phyloP scores from a whole-genome alignment of 1,140 invertebrate genomes.

The Cotesia chilonis region DNA sequence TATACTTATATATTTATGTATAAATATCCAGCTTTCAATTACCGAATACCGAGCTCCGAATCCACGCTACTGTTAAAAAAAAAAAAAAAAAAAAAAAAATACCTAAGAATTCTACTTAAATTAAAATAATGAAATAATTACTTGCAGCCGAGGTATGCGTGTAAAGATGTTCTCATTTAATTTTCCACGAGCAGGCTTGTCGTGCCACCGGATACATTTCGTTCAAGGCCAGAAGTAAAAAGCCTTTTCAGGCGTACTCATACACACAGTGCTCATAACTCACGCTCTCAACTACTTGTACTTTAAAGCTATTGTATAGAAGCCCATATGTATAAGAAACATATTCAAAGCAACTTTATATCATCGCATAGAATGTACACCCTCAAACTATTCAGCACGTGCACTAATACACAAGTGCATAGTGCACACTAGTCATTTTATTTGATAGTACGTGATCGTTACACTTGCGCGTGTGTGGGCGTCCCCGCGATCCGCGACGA shows the following conservation, averaged over 20 bases:
- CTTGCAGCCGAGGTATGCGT: not conserved
- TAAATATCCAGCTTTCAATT: too few species aligned
- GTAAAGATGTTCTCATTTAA: not conserved
- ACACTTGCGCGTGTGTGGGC: conserved; percentile 30
- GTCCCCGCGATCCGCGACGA: conserved; percentile 25
- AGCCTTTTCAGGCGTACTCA: conserved; percentile 58
- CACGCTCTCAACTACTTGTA: not conserved
- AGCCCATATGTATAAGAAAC: not conserved
- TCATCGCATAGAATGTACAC: not conserved
- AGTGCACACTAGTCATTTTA: not conserved
- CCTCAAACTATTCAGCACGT: conserved; percentile 1
- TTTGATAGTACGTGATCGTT: conserved; percentile 13
- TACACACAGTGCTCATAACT: conserved; percentile 23
- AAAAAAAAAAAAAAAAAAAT: not conserved
- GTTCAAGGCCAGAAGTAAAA: conserved; percentile 65
- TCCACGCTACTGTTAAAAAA: not conserved
- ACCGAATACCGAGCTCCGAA: not conserved
- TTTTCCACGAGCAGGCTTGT: conserved; percentile 19
- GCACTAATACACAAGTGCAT: not conserved
- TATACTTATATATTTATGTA: conserved; percentile 1
- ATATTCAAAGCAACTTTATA: conserved; percentile 12
- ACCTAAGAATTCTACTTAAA: too few species aligned
- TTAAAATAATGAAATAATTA: too few species aligned
- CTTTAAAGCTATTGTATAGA: conserved; percentile 11
- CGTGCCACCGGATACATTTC: conserved; percentile 64